Evolutionary conservation across 2,113 vertebrate species (phyloP), one percentile per base, ranked within the genome.

Genomic region (Lethenteron reissneri): DNA sequence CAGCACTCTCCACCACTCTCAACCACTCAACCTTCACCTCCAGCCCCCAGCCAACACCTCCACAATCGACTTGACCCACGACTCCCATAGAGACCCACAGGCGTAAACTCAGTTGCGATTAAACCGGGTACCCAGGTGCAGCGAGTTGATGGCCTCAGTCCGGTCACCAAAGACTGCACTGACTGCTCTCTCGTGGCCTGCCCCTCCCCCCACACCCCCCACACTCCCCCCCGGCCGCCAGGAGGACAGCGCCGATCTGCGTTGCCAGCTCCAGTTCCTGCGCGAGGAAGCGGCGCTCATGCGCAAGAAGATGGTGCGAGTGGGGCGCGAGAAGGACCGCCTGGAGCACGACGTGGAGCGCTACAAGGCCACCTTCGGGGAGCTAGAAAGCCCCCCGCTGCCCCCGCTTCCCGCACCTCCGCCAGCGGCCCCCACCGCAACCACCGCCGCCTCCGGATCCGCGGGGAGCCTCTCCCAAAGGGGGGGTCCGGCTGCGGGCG

Each of bases 281-380:
- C 97, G 97, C 80, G 92, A 99, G 76, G 94, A 99, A 76, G 92
- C 90, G 0, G 87, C 89, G 21, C 83, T 96, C 77, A 99, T 99
- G 94, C 95, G 92, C 79, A 97, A 94, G 82, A 99, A 99, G 80
- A 84, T 99, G 77, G 89, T 88, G 73, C 95, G 91, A 77, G 82
- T 99, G 75, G 92, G 85, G 74, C 96, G 94, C 80, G 94, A 97
- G 78, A 89, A 89, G 0, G 91, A 99, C 2, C 79, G 85, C 78
- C 95, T 96, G 91, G 89, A 87, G 77, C 91, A 94, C 76, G 90
- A 95, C 77, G 84, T 99, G 80, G 81, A 85, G 70, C 92, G 95
- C 76, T 99, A 85, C 83, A 80, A 83, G 57, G 94, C 89, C 1
- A 78, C 95, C 57, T 92, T 95, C 0, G 94, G 94, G 0, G 91